phyloP scores from a whole-genome alignment of 1,140 invertebrate genomes.

The Littorina saxatilis region DNA sequence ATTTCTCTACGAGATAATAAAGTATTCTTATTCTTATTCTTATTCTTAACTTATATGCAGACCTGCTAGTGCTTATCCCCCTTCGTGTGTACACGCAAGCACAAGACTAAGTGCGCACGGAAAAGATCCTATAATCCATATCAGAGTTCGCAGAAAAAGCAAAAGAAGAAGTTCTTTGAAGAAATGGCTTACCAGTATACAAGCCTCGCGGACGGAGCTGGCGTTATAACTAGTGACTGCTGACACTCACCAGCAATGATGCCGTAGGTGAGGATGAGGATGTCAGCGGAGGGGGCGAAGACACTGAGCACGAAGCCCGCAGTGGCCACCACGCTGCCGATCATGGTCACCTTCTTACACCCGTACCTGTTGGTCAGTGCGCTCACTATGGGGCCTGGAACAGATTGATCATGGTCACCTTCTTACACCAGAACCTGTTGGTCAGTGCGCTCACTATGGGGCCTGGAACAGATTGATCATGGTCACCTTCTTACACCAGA shows the following conservation, averaged over 20 bases:
- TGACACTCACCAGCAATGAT: conserved; percentile 91
- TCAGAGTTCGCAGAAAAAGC: too few species aligned
- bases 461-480: conserved; percentile 86
- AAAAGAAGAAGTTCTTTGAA: too few species aligned
- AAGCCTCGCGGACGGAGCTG: too few species aligned
- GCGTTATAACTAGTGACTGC: too few species aligned
- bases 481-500: conserved; percentile 88
- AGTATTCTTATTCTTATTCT: too few species aligned
- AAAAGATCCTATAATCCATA: too few species aligned
- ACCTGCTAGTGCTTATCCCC: too few species aligned
- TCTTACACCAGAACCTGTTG: conserved; percentile 90
- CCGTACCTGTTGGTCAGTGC: conserved; percentile 92
- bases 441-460: conserved; percentile 94
- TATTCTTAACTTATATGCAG: too few species aligned
- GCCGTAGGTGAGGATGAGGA: conserved; percentile 96
- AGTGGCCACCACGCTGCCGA: conserved; percentile 87
- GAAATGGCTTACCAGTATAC: too few species aligned
- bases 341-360: conserved; percentile 91
- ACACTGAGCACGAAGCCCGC: conserved; percentile 85
- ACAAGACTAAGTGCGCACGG: too few species aligned
- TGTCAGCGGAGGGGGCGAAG: conserved; percentile 87
- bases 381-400: conserved; percentile 89
- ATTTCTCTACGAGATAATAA: too few species aligned
- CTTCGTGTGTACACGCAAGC: too few species aligned
- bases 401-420: conserved; percentile 90